Percentiles rank a stretch among this genome's conserved stretches.
Evolutionary conservation across 1,140 invertebrate genomes (phyloP).

Genomic region (Pinna nobilis): DNA sequence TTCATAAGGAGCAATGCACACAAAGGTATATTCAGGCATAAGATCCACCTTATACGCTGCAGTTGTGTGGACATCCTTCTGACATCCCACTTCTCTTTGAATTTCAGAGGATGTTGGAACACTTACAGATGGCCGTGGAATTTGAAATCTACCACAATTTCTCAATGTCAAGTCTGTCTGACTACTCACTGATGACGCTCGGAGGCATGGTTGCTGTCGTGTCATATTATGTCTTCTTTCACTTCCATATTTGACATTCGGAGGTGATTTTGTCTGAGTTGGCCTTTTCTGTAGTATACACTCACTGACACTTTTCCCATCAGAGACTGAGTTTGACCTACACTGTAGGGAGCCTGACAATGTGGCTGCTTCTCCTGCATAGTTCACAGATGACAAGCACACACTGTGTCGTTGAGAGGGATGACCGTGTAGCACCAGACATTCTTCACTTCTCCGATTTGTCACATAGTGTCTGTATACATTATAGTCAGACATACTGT

Average conservation of each 20-base stretch:
- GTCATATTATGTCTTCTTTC: too few species aligned
- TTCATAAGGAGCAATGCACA: slow-evolving; percentile 90
- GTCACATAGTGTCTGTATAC: background rate
- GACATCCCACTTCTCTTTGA: background rate
- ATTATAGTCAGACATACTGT: too few species aligned
- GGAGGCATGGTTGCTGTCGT: background rate
- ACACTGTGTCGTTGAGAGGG: too few species aligned
- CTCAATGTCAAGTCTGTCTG: background rate
- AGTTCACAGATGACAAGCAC: too few species aligned
- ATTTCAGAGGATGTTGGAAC: background rate
- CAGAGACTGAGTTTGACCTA: too few species aligned
- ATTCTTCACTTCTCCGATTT: background rate
- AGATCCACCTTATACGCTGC: slow-evolving; percentile 59
- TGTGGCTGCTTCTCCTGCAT: too few species aligned
- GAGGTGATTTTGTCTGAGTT: too few species aligned
- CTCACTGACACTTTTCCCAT: too few species aligned
- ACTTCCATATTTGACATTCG: too few species aligned
- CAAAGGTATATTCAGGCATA: slow-evolving; percentile 83
- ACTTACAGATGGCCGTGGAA: background rate
- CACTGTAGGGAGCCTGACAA: too few species aligned
- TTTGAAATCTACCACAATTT: background rate
- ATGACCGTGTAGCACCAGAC: background rate
- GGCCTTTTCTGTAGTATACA: too few species aligned
- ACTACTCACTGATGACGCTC: background rate
- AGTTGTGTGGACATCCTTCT: background rate